Conservation (phyloP, 2,888 invertebrate species). For the Timandra comae region DNA sequence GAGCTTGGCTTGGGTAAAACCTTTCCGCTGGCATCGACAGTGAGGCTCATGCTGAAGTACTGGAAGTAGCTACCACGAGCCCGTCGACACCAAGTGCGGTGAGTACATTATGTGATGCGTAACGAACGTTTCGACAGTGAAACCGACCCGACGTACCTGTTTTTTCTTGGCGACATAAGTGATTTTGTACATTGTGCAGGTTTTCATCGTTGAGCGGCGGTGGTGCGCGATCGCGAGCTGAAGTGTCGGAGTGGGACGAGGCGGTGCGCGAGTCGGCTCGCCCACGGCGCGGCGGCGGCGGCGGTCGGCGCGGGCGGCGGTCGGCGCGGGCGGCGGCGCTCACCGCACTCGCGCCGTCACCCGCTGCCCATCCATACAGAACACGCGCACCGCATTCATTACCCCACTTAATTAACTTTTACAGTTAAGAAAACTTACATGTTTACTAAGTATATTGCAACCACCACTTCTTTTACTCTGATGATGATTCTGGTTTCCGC, state of each 20-base stretch:
- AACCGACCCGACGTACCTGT: constrained; percentile 43
- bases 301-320: constrained; percentile 9
- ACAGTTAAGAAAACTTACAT: constrained; percentile 53
- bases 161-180: constrained; percentile 64
- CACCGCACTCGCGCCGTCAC: constrained; percentile 23
- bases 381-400: constrained; percentile 56
- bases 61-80: constrained; percentile 18
- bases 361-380: constrained; percentile 42
- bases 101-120: too few relatives aligned
- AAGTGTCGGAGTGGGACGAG: constrained; percentile 7
- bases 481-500: constrained; percentile 46
- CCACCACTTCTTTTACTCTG: constrained; percentile 31
- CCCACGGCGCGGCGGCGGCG: constrained; percentile 13
- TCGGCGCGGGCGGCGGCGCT: constrained; percentile 16
- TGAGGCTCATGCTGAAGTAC: constrained; percentile 13
- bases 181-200: constrained; percentile 68
- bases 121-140: constrained; percentile 11
- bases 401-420: constrained; percentile 57
- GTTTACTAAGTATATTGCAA: constrained; percentile 10
- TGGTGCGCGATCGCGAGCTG: constrained; percentile 8
- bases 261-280: constrained; percentile 18
- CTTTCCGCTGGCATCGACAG: constrained; percentile 26
- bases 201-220: constrained; percentile 47
- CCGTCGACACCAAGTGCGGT: constrained; percentile 12
- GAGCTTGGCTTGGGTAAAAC: constrained; percentile 29